Percentiles rank a stretch among this genome's conserved stretches.
phyloP scores from a whole-genome alignment of 1,140 invertebrate species.

The Cyphomyrmex costatus region DNA sequence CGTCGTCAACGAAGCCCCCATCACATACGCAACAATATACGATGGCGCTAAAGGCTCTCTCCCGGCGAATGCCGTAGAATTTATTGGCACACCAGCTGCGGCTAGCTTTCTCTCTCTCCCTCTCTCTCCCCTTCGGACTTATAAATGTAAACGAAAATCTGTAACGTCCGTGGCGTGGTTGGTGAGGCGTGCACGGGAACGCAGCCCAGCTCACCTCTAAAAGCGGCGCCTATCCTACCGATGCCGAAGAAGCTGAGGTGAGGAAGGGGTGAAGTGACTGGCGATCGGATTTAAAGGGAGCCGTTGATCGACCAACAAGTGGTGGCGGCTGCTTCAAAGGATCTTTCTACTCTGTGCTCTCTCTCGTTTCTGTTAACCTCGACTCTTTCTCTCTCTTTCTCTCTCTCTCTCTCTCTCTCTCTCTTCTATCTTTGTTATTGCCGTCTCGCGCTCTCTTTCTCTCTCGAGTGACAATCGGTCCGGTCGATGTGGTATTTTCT shows the following conservation, averaged over 20 bases:
- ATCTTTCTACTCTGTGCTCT: conserved; percentile 74
- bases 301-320: conserved; percentile 86
- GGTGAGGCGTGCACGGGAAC: conserved; percentile 81
- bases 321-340: conserved; percentile 86
- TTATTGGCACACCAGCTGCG: conserved; percentile 73
- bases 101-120: conserved; percentile 8
- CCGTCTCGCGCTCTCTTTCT: conserved; percentile 50
- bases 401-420: conserved; percentile 6
- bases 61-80: conserved; percentile 70
- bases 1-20: conserved; percentile 46
- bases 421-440: conserved; percentile 37
- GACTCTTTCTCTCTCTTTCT: conserved; percentile 59
- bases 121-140: conserved; percentile 68
- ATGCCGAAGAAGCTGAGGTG: conserved; percentile 69
- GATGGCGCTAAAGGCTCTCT: conserved; percentile 74
- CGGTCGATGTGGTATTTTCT: conserved; percentile 73
- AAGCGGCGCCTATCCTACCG: conserved; percentile 82
- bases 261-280: conserved; percentile 75
- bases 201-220: conserved; percentile 80
- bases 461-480: conserved; percentile 69
- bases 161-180: conserved; percentile 77
- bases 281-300: conserved; percentile 86
- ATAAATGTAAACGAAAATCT: conserved; percentile 84
- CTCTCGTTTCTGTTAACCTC: conserved; percentile 71
- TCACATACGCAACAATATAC: conserved; percentile 56